Percentiles rank a stretch among this genome's conserved stretches.
Conservation (phyloP, 2,113 vertebrate genomes). For the Mola mola region DNA sequence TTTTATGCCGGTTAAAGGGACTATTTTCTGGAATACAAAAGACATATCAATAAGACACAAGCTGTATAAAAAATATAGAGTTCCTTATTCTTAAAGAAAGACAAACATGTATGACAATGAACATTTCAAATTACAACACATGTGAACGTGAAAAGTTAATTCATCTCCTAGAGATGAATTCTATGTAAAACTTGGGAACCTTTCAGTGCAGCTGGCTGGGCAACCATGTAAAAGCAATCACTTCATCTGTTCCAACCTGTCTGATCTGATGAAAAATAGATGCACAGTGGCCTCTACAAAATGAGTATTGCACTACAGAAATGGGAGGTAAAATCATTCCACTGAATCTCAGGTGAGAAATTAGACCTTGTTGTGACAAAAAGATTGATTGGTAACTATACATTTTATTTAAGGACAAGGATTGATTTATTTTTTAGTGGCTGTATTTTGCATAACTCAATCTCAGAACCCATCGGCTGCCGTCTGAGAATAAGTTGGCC, state of each 20-base stretch:
- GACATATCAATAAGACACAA: too few relatives aligned
- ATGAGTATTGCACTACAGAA: conserved; percentile 5
- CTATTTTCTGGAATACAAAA: too few relatives aligned
- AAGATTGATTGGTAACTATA: conserved; percentile 35
- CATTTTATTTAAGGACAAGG: conserved; percentile 1
- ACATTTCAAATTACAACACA: conserved; percentile 8
- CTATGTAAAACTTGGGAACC: conserved; percentile 24
- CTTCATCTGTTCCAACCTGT: conserved; percentile 45
- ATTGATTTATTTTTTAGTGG: conserved; percentile 21
- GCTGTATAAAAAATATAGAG: neutral
- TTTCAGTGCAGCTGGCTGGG: conserved; percentile 22
- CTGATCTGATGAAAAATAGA: conserved; percentile 50
- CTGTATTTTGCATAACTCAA: conserved; percentile 7
- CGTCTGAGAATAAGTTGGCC: neutral
- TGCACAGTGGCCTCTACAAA: conserved; percentile 15
- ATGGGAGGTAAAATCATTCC: conserved; percentile 23
- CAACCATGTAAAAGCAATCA: conserved; percentile 59
- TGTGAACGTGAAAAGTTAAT: conserved; percentile 5
- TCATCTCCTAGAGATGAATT: conserved; percentile 4
- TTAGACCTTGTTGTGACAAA: conserved; percentile 24
- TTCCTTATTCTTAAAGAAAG: neutral
- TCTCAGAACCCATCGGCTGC: neutral
- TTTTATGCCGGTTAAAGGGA: too few relatives aligned
- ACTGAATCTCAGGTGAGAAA: conserved; percentile 11
- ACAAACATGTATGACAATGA: neutral